Evolutionary conservation across 2,888 invertebrate genomes (phyloP).

Genomic region (Notodonta dromedarius): DNA sequence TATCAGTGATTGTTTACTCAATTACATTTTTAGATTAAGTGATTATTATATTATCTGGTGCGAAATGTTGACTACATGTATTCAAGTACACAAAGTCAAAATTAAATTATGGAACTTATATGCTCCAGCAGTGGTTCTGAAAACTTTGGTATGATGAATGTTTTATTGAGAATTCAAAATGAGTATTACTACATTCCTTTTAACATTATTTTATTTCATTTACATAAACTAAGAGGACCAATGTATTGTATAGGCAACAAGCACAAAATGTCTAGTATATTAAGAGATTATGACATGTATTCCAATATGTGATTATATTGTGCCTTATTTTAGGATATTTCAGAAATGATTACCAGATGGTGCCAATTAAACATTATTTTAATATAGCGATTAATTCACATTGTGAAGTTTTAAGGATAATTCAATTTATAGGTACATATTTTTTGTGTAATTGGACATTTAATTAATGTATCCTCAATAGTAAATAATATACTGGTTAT

Average conservation of each 20-base stretch:
- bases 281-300: constrained; percentile 47
- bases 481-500: too few relatives aligned
- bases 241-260: constrained; percentile 37
- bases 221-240: constrained; percentile 19
- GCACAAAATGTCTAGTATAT: constrained; percentile 49
- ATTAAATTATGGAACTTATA: constrained; percentile 11
- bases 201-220: constrained; percentile 40
- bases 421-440: background rate
- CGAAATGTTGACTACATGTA: background rate
- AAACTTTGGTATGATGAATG: background rate
- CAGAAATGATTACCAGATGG: constrained; percentile 62
- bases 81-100: too few relatives aligned
- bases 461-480: background rate
- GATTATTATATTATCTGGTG: constrained; percentile 9
- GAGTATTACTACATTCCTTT: constrained; percentile 65
- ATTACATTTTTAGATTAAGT: constrained; percentile 28
- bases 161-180: background rate
- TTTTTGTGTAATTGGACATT: background rate
- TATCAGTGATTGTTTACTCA: constrained; percentile 54
- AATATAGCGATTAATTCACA: constrained; percentile 6
- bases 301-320: constrained; percentile 64
- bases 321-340: constrained; percentile 65
- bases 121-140: background rate
- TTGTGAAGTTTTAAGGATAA: constrained; percentile 7
- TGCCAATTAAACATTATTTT: constrained; percentile 65